phyloP scores from a whole-genome alignment of 2,113 vertebrate genomes.

The Sarotherodon lohbergeri region DNA sequence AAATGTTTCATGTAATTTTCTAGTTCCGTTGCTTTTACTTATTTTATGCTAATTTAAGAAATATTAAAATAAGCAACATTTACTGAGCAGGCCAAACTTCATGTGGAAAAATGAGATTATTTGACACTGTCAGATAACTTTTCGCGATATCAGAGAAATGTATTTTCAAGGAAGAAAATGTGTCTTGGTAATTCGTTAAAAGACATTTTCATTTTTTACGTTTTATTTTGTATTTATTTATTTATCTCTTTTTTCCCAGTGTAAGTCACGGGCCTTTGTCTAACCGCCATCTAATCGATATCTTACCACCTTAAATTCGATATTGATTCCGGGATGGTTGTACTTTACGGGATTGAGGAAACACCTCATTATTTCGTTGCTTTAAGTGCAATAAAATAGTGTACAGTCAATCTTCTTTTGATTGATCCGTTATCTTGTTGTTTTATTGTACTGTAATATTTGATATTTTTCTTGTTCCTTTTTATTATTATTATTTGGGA shows the following conservation, averaged over 20 bases:
- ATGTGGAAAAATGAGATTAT: neutral
- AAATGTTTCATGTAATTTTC: neutral
- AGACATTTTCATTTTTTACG: neutral
- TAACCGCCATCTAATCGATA: conserved; percentile 33
- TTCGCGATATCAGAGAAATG: neutral
- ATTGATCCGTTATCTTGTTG: neutral
- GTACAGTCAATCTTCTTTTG: neutral
- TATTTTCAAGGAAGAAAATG: neutral
- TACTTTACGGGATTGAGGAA: conserved; percentile 13
- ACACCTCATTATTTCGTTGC: conserved; percentile 39
- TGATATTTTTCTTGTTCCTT: neutral
- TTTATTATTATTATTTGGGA: neutral
- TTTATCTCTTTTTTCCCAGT: neutral
- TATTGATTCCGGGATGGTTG: conserved; percentile 22
- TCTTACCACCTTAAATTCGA: neutral
- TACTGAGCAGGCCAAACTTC: neutral
- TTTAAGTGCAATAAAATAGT: conserved; percentile 24
- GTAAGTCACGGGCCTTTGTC: conserved; percentile 18
- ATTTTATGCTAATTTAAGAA: neutral
- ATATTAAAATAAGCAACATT: neutral
- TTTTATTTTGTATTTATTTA: neutral
- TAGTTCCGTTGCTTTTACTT: neutral
- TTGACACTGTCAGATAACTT: neutral
- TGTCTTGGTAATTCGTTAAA: neutral
- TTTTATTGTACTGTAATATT: neutral